Conservation (phyloP, 2,888 invertebrate species). For the Xiphydria camelus region DNA sequence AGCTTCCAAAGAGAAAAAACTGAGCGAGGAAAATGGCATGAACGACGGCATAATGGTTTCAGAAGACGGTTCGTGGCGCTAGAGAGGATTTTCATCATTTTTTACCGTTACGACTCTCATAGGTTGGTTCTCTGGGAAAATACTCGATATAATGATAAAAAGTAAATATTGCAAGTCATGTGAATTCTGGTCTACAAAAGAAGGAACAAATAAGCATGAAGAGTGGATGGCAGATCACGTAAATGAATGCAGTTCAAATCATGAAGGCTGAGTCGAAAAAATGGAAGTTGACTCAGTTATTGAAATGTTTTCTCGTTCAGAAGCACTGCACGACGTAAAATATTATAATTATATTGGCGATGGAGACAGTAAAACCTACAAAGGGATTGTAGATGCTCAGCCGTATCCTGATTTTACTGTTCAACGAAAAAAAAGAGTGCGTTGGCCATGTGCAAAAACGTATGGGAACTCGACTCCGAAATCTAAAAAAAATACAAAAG, state of each 20-base stretch:
- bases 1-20: background rate
- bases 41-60: conserved; percentile 6
- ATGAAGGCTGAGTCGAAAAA: conserved; percentile 1
- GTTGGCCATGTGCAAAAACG: too few relatives aligned
- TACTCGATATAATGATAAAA: conserved; percentile 8
- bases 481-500: background rate
- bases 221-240: background rate
- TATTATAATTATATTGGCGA: conserved; percentile 4
- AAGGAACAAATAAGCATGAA: background rate
- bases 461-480: too few relatives aligned
- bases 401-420: background rate
- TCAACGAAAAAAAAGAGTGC: background rate
- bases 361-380: conserved; percentile 6
- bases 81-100: conserved; percentile 12
- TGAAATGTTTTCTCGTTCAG: conserved; percentile 8
- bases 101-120: conserved; percentile 10
- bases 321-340: background rate
- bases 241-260: background rate
- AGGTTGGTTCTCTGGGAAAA: conserved; percentile 7
- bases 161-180: conserved; percentile 10
- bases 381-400: background rate
- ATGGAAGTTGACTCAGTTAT: background rate
- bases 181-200: background rate
- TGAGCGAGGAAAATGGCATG: background rate
- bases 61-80: conserved; percentile 13